Percentiles rank a stretch among this genome's conserved stretches.
phyloP scores from a whole-genome alignment of 2,113 vertebrate genomes.

The Gavia stellata region DNA sequence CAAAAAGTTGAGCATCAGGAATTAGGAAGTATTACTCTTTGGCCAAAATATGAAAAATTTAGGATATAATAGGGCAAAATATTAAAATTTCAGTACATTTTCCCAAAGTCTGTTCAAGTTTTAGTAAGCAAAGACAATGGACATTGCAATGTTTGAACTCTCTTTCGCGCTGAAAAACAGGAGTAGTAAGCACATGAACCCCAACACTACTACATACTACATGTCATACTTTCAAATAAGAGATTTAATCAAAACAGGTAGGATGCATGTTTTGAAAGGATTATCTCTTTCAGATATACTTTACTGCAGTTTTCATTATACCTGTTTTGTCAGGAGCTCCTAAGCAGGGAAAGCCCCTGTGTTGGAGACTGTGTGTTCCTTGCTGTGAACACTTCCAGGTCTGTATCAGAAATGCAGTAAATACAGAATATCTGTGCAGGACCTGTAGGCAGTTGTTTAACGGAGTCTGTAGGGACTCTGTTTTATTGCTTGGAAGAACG shows the following conservation, averaged over 20 bases:
- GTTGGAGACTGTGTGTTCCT: neutral
- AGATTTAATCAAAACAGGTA: neutral
- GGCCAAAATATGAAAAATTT: neutral
- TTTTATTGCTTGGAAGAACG: neutral
- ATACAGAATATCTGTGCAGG: neutral
- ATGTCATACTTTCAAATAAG: neutral
- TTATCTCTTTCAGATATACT: neutral
- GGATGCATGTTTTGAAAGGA: neutral
- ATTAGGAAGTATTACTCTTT: neutral
- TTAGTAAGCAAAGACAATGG: neutral
- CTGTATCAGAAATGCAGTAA: neutral
- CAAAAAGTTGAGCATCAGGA: neutral
- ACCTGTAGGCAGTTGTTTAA: neutral
- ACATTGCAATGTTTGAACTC: neutral
- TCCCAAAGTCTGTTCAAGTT: neutral
- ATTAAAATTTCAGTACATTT: neutral
- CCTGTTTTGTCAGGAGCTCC: neutral
- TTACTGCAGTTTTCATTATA: neutral
- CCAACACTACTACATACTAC: neutral
- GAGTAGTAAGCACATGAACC: neutral
- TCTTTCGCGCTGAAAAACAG: neutral
- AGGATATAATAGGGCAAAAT: neutral
- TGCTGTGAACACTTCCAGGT: neutral
- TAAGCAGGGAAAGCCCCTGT: neutral
- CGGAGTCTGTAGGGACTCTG: accelerated